Evolutionary conservation across 2,888 invertebrate species (phyloP), one percentile per base, ranked within the genome.

Genomic region (Plagodis pulveraria): DNA sequence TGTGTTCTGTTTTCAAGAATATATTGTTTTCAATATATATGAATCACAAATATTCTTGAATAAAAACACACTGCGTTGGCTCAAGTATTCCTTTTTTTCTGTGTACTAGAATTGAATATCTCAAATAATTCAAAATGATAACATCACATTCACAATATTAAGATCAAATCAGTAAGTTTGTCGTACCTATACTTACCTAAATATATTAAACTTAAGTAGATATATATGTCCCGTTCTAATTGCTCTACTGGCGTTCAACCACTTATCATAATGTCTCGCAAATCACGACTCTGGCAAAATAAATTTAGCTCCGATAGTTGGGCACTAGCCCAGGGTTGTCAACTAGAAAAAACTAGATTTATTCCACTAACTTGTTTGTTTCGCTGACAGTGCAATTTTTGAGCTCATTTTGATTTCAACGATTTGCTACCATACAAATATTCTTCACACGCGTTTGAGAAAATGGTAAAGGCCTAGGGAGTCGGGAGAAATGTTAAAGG

Each of bases 221-320:
- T n/a, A 55, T 63, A 58, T 83, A 81, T 80, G 80, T 76, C 74
- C 73, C 77, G 87, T 77, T 88, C 87, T 90, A 90, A 89, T 89
- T 89, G 89, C 84, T 78, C 74, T 77, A 75, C 73, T 77, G 83
- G 84, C 83, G 81, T 77, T 84, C 84, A 83, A 79, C 89, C 89
- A 90, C 91, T 91, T 91, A 91, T 91, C 90, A 90, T 91, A 90
- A 89, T 87, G 89, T 85, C 91, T 89, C 89, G 87, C 89, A 91
- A 91, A 90, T 90, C 90, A 90, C 84, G 79, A 80, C 78, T 73
- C 72, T 66, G 73, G 71, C 75, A 76, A 85, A 81, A 89, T 91
- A 91, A 90, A 91, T 91, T 87, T 84, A 79, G 64, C 69, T 72
- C 80, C 83, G 83, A 87, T 86, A 84, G 83, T 76, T 77, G 75